phyloP scores from a whole-genome alignment of 2,888 invertebrate genomes.

The Dryobota labecula region DNA sequence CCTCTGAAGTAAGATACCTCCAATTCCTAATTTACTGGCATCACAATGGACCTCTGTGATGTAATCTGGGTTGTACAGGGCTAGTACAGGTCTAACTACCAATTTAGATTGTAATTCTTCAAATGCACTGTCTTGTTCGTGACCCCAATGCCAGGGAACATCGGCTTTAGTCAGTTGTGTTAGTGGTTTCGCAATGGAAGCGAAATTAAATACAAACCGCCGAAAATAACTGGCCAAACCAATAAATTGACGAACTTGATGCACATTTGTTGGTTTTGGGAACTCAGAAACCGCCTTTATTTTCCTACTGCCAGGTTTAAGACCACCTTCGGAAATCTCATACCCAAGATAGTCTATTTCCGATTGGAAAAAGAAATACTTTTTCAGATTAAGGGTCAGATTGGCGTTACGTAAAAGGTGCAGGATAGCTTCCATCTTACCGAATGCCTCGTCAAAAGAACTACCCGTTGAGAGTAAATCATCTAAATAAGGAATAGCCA shows the following conservation, averaged over 20 bases:
- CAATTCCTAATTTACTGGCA: conserved; percentile 56
- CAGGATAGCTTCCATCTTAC: conserved; percentile 1
- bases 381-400: conserved; percentile 4
- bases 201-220: conserved; percentile 4
- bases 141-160: not conserved
- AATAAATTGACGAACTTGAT: too few species aligned
- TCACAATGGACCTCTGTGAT: conserved; percentile 62
- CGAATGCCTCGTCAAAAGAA: not conserved
- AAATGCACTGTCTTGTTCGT: conserved; percentile 7
- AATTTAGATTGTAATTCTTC: not conserved
- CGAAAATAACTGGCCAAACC: conserved; percentile 10
- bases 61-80: conserved; percentile 11
- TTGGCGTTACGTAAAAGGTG: not conserved
- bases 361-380: conserved; percentile 10
- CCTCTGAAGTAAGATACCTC: conserved; percentile 53
- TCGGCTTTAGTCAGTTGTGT: conserved; percentile 5
- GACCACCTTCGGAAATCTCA: conserved; percentile 7
- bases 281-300: too few species aligned
- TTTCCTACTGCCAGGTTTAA: too few species aligned
- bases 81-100: conserved; percentile 12
- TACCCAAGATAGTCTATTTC: conserved; percentile 2
- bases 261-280: too few species aligned
- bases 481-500: not conserved
- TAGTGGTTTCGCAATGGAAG: not conserved
- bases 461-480: not conserved